A percentile compares a stretch with the other conserved stretches of the same genome.
phyloP scores from a whole-genome alignment of 2,113 vertebrate genomes.

The Hippocampus abdominalis region DNA sequence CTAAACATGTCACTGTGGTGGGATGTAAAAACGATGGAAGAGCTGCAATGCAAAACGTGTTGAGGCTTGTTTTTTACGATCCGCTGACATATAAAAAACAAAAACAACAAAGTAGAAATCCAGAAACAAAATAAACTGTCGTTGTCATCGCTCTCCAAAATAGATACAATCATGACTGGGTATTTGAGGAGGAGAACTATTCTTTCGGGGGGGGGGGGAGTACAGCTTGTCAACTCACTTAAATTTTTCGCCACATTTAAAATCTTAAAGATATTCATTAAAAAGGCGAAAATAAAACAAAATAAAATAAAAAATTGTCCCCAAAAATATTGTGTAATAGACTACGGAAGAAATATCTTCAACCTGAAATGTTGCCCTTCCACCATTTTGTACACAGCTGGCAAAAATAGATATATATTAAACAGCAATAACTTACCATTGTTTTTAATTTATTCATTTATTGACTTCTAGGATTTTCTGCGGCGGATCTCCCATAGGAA shows the following conservation, averaged over 20 bases:
- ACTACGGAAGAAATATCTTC: constrained; percentile 74
- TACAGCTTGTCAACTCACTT: constrained; percentile 67
- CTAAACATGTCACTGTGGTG: not conserved
- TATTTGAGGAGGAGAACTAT: constrained; percentile 49
- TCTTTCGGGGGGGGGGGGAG: constrained; percentile 26
- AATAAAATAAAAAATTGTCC: constrained; percentile 69
- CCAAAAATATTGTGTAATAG: constrained; percentile 77
- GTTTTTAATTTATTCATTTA: constrained; percentile 84
- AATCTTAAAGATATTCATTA: constrained; percentile 78
- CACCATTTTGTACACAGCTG: constrained; percentile 77
- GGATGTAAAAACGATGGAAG: not conserved
- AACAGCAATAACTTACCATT: constrained; percentile 87
- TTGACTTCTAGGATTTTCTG: constrained; percentile 70
- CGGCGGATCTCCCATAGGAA: constrained; percentile 82
- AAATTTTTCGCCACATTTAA: constrained; percentile 75
- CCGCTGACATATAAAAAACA: constrained; percentile 32
- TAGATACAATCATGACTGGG: constrained; percentile 67
- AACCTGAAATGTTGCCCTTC: constrained; percentile 70
- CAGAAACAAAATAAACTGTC: constrained; percentile 57
- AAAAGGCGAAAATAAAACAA: constrained; percentile 59
- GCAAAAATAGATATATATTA: constrained; percentile 76
- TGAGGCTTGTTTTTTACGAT: constrained; percentile 46
- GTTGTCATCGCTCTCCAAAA: constrained; percentile 65
- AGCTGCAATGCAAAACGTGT: constrained; percentile 63
- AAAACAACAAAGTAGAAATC: constrained; percentile 31